Evolutionary conservation across 2,888 invertebrate species (phyloP), one percentile per base, ranked within the genome.

Genomic region (Xestia rhomboidea): DNA sequence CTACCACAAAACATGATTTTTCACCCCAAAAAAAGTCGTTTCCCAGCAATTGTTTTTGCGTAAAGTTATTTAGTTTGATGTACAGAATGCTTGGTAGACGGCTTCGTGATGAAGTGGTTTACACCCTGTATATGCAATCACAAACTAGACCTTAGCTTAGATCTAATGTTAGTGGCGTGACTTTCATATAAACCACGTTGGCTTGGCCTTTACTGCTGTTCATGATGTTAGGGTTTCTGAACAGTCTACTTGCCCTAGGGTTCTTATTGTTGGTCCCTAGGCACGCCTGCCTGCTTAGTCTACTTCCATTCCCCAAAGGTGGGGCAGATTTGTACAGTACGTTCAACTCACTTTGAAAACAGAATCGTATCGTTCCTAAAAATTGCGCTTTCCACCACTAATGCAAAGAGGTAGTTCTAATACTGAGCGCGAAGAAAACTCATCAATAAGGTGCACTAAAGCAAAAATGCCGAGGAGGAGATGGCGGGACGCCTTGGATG

Each of bases 81-180:
- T n/a, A n/a, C n/a, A n/a, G n/a, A n/a, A n/a, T n/a, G n/a, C n/a
- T n/a, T n/a, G n/a, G n/a, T n/a, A n/a, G n/a, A n/a, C n/a, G n/a
- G n/a, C n/a, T n/a, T n/a, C n/a, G n/a, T n/a, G n/a, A n/a, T n/a
- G n/a, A n/a, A n/a, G n/a, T n/a, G n/a, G n/a, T n/a, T n/a, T n/a
- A n/a, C n/a, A n/a, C n/a, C n/a, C n/a, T n/a, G n/a, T n/a, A 10
- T 63, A 44, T 27, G 41, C 30, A 66, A 73, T 49, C 73, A 41
- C 3, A 44, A 60, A 27, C 27, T 57, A 57, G 2, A 27, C 15
- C 15, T 27, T 57, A 57, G 1, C n/a, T 57, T 8, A 46, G 11
- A 57, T 38, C 27, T 44, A 27, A 21, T 15, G 21, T 49, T 8
- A 46, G 13, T 38, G 15, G 6, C 7, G 24, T 2, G 10, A 24